These are phyloP conservation scores for Dromiciops gliroides DNA, from an alignment of 2,113 vertebrate genomes.

Conservation along the genomic window DNA sequence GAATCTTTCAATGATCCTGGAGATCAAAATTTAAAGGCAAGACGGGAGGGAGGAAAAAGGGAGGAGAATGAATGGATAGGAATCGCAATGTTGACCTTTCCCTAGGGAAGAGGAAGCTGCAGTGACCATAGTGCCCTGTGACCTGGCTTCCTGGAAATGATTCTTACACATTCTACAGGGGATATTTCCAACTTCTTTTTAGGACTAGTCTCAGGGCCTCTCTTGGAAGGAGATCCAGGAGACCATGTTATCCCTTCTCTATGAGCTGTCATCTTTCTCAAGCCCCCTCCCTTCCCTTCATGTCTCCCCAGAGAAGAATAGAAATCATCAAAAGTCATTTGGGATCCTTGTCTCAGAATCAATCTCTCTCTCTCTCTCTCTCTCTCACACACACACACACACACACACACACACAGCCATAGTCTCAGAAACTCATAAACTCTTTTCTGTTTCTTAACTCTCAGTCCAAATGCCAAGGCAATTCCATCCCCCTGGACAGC, in stretches of 20 bases:
- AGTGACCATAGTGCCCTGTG: accelerated
- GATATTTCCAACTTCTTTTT: neutral
- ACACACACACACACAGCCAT: neutral
- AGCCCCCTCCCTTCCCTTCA: neutral
- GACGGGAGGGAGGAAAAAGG: neutral
- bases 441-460: neutral
- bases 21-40: neutral
- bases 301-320: neutral
- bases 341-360: neutral
- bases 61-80: neutral
- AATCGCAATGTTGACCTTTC: neutral
- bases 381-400: too few relatives aligned
- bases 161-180: neutral
- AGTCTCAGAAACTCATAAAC: neutral
- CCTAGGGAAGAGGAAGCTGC: neutral
- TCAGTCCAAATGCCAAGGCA: neutral
- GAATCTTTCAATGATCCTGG: neutral
- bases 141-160: neutral
- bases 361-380: too few relatives aligned
- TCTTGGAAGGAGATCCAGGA: neutral
- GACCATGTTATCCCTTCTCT: neutral
- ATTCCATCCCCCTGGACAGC: neutral
- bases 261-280: too few relatives aligned
- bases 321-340: neutral
- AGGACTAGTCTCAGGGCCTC: neutral